A percentile compares a stretch with the other conserved stretches of the same genome.
Evolutionary conservation across 1,140 invertebrate species (phyloP).

Genomic region (Euwallacea fornicatus): DNA sequence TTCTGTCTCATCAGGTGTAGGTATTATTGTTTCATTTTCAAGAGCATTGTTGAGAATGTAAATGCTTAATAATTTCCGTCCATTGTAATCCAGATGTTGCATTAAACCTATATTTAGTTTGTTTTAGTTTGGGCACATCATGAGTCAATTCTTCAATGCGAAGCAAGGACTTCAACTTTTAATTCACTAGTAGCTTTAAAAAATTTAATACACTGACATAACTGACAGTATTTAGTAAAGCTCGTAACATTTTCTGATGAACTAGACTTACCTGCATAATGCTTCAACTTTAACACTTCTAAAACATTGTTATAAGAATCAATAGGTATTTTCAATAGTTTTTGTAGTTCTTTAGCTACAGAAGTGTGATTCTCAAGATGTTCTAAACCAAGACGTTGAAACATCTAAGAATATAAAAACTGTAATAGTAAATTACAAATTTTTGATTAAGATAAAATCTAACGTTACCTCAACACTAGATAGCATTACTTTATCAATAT

Average conservation of each 20-base stretch:
- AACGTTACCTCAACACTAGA: slow-evolving; percentile 71
- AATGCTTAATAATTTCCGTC: slow-evolving; percentile 82
- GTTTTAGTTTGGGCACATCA: too few relatives aligned
- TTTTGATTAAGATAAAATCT: not conserved
- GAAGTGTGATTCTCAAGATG: slow-evolving; percentile 77
- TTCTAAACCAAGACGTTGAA: slow-evolving; percentile 51
- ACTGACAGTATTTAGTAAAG: too few relatives aligned
- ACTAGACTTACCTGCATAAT: slow-evolving; percentile 67
- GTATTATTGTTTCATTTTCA: slow-evolving; percentile 85
- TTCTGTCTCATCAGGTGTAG: slow-evolving; percentile 77
- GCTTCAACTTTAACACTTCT: slow-evolving; percentile 78
- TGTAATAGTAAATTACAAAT: not conserved
- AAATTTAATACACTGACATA: too few relatives aligned
- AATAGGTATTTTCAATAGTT: slow-evolving; percentile 91
- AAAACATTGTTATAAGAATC: slow-evolving; percentile 94
- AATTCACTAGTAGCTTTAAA: too few relatives aligned
- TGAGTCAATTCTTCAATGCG: too few relatives aligned
- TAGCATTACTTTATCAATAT: slow-evolving; percentile 93
- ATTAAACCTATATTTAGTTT: slow-evolving; percentile 61
- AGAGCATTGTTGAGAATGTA: slow-evolving; percentile 88
- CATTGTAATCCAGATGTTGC: slow-evolving; percentile 87
- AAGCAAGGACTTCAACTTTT: too few relatives aligned
- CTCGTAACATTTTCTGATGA: too few relatives aligned
- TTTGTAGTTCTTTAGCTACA: slow-evolving; percentile 88
- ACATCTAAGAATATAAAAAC: slow-evolving; percentile 41